Evolutionary conservation across 2,888 invertebrate genomes (phyloP), one percentile per base, ranked within the genome.

Genomic region (Eurois occulta): DNA sequence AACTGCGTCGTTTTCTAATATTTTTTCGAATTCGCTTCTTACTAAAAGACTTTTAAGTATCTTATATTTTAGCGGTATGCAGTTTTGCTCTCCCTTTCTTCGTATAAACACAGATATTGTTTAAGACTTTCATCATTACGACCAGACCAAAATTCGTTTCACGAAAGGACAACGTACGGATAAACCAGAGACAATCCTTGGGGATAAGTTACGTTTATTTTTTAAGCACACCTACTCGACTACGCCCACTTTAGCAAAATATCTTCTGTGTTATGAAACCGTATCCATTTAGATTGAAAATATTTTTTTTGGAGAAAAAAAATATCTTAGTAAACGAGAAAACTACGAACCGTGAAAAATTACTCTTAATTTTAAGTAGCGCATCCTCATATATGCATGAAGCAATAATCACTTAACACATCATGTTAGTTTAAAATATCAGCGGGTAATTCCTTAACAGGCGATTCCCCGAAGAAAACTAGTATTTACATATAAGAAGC

Each of bases 401-500:
- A 48, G 2, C 2, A 46, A 48, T 80, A 32, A 79, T 83, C 66
- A 79, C 71, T 72, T 65, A 80, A 74, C 66, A 60, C 69, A 43
- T 70, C 74, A 58, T 66, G 67, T 77, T 85, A 77, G 32, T 81
- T 81, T 73, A 24, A 78, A 77, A 78, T 81, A 68, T 73, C 71
- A 79, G 16, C 60, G 58, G 35, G 74, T 66, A 72, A 67, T 84
- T 76, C 73, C 65, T 28, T 55, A 78, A 65, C 46, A 68, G 32
- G 52, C 38, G 21, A 77, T 77, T 86, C 73, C 58, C 72, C 72
- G 79, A 77, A 72, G 79, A 84, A 80, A 86, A 81, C 76, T 58
- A 38, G 65, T 87, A 87, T 85, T 80, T 83, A 79, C 77, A 76
- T 83, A 77, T 75, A 71, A 75, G 73, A 78, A 73, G 73, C 77